Conservation (phyloP, 2,113 vertebrate genomes). For the Ailurus styani region DNA sequence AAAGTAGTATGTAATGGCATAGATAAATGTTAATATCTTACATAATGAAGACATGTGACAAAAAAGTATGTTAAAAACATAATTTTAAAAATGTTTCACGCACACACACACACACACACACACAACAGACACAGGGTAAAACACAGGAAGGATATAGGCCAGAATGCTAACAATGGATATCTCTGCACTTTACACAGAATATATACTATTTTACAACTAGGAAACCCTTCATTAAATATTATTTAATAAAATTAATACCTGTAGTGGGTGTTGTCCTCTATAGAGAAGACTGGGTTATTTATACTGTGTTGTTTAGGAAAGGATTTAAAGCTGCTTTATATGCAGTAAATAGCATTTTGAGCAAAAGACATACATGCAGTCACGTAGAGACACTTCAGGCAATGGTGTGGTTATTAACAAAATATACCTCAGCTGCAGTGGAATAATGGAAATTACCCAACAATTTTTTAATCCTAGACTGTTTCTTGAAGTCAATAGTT, state of each 20-base stretch:
- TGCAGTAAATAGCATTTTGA: background rate
- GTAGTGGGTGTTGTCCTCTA: background rate
- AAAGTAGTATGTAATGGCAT: background rate
- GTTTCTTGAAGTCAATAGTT: background rate
- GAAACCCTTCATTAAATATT: constrained; percentile 8
- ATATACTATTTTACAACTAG: background rate
- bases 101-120: background rate
- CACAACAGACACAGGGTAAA: background rate
- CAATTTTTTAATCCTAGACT: background rate
- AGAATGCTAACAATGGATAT: background rate
- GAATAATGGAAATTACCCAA: background rate
- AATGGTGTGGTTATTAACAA: background rate
- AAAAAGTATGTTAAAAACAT: background rate
- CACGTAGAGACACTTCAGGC: background rate
- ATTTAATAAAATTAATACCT: background rate
- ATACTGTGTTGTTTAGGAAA: background rate
- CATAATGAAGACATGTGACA: background rate
- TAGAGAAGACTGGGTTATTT: background rate
- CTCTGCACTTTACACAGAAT: background rate
- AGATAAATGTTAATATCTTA: background rate
- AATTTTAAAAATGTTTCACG: background rate
- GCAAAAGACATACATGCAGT: background rate
- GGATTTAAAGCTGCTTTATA: background rate
- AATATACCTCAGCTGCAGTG: background rate
- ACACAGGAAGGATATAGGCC: background rate